Evolutionary conservation across 2,113 vertebrate species (phyloP).

Genomic region (Cyphomyrus plagiostoma): DNA sequence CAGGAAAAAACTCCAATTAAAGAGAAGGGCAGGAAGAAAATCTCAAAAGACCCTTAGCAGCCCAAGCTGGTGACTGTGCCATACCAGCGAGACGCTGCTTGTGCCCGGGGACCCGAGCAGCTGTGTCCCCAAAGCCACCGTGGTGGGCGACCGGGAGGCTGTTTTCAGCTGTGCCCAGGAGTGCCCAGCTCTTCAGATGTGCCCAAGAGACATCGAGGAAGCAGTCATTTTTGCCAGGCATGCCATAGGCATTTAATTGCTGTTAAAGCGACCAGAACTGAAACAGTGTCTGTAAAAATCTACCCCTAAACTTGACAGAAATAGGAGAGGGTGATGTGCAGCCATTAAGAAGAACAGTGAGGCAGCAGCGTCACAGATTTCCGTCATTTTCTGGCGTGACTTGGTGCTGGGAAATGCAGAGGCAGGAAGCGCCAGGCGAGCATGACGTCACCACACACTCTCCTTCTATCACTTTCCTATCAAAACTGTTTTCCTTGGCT

Average conservation of each 20-base stretch:
- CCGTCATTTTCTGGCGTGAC: not conserved
- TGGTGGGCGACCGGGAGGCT: not conserved
- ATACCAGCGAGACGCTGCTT: not conserved
- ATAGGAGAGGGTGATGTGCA: not conserved
- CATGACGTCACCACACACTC: slow-evolving; percentile 50
- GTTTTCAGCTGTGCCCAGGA: not conserved
- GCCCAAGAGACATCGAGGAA: not conserved
- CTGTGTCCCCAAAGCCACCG: not conserved
- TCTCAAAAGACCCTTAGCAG: not conserved
- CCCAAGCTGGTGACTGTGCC: not conserved
- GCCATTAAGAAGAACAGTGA: too few relatives aligned
- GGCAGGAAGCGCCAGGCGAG: slow-evolving; percentile 1
- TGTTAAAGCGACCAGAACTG: not conserved
- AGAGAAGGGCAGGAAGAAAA: not conserved
- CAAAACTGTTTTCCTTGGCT: slow-evolving; percentile 54
- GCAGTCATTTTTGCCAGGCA: not conserved
- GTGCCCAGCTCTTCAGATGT: not conserved
- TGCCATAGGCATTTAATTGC: too few relatives aligned
- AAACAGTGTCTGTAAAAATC: not conserved
- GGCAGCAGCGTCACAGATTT: not conserved
- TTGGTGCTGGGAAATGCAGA: slow-evolving; percentile 26
- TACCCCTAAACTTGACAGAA: not conserved
- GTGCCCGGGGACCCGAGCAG: not conserved
- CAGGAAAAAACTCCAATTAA: not conserved
- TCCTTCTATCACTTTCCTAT: slow-evolving; percentile 52